Conservation (phyloP, 2,888 invertebrate genomes). For the Acleris holmiana region DNA sequence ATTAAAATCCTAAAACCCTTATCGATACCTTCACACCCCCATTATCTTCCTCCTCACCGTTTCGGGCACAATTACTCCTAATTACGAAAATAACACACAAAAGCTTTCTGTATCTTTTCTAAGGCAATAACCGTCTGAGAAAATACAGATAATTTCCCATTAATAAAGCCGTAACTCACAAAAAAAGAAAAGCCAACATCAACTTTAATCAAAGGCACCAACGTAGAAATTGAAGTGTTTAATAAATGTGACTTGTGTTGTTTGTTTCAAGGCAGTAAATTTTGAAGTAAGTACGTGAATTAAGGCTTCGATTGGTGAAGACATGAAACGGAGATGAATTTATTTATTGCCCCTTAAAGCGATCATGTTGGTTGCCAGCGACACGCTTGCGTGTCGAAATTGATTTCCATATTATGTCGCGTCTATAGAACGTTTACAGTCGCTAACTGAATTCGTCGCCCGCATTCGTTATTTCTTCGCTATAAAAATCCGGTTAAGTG, state of each 20-base stretch:
- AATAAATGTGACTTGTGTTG: background rate
- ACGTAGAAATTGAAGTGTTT: too few species aligned
- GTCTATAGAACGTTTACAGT: too few species aligned
- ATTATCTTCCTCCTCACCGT: constrained; percentile 5
- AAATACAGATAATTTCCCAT: constrained; percentile 3
- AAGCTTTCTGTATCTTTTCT: constrained; percentile 18
- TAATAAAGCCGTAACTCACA: background rate
- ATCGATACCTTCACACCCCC: background rate
- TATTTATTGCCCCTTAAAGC: constrained; percentile 2
- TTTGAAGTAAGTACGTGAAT: background rate
- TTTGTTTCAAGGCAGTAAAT: background rate
- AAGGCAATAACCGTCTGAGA: constrained; percentile 1
- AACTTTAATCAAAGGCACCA: background rate
- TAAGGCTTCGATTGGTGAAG: background rate
- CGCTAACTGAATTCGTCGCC: too few species aligned
- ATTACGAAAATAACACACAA: constrained; percentile 8
- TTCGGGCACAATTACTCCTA: constrained; percentile 6
- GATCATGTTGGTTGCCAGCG: too few species aligned
- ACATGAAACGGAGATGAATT: constrained; percentile 6
- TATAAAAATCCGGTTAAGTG: too few species aligned
- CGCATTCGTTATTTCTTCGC: too few species aligned
- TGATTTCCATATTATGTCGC: too few species aligned
- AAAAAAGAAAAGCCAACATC: background rate
- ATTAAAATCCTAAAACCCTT: background rate
- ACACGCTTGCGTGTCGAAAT: too few species aligned